A percentile compares a stretch with the other conserved stretches of the same genome.
Conservation (phyloP, 2,888 invertebrate genomes). For the Cantharis rufa region DNA sequence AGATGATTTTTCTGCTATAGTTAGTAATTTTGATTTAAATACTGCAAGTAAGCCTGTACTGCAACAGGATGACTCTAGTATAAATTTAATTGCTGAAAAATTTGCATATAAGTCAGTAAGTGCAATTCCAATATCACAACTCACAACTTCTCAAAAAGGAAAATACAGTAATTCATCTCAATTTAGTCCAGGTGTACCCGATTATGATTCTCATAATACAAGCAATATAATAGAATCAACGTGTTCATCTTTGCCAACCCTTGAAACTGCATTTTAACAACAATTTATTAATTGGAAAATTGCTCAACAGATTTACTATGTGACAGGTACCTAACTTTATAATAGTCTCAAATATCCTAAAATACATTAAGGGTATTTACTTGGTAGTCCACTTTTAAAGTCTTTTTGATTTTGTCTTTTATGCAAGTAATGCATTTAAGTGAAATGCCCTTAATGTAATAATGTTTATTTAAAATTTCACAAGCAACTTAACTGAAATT, state of each 20-base stretch:
- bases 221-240: conserved; percentile 31
- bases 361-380: not conserved
- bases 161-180: conserved; percentile 59
- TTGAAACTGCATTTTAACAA: conserved; percentile 65
- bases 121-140: conserved; percentile 8
- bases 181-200: not conserved
- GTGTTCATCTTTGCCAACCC: conserved; percentile 58
- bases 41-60: conserved; percentile 4
- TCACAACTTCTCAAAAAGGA: conserved; percentile 61
- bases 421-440: not conserved
- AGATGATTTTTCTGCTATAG: not conserved
- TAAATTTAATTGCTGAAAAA: conserved; percentile 1
- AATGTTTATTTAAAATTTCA: not conserved
- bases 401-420: not conserved
- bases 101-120: not conserved
- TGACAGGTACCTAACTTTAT: not conserved
- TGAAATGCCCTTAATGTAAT: not conserved
- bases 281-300: not conserved
- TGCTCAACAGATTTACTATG: not conserved
- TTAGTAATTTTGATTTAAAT: not conserved
- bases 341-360: not conserved
- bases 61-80: not conserved
- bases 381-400: not conserved
- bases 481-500: not conserved
- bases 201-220: not conserved